Percentiles rank a stretch among this genome's conserved stretches.
Conservation (phyloP, 2,888 invertebrate genomes). For the Agonum fuliginosum region DNA sequence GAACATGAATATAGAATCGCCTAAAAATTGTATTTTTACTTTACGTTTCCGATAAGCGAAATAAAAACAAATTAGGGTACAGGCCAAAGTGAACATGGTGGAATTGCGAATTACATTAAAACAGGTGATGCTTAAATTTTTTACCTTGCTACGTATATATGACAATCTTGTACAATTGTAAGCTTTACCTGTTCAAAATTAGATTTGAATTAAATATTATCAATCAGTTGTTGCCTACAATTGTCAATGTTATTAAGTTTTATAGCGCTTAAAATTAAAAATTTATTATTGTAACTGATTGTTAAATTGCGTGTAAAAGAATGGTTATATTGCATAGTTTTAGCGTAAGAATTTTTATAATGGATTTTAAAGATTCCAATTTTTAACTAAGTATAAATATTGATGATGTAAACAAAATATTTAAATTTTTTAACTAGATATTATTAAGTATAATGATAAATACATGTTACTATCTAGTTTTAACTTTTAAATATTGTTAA, state of each 20-base stretch:
- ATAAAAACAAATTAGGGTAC: too few relatives aligned
- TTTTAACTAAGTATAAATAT: neutral
- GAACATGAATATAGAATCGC: too few relatives aligned
- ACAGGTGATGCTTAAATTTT: slow-evolving; percentile 32
- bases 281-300: neutral
- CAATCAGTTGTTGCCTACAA: neutral
- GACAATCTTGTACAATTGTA: slow-evolving; percentile 25
- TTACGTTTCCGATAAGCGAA: too few relatives aligned
- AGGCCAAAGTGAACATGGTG: neutral
- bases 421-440: slow-evolving; percentile 1
- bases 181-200: slow-evolving; percentile 31
- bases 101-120: too few relatives aligned
- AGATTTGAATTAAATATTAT: neutral
- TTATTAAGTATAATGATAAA: too few relatives aligned
- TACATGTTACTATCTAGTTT: too few relatives aligned
- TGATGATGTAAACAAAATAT: neutral
- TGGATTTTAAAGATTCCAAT: neutral
- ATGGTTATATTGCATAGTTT: neutral
- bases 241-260: neutral
- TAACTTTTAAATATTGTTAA: too few relatives aligned
- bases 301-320: neutral
- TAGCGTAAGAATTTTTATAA: neutral
- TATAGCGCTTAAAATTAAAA: neutral
- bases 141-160: slow-evolving; percentile 4
- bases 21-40: too few relatives aligned